Evolutionary conservation across 1,140 invertebrate genomes (phyloP).

Genomic region (Hypothenemus hampei): DNA sequence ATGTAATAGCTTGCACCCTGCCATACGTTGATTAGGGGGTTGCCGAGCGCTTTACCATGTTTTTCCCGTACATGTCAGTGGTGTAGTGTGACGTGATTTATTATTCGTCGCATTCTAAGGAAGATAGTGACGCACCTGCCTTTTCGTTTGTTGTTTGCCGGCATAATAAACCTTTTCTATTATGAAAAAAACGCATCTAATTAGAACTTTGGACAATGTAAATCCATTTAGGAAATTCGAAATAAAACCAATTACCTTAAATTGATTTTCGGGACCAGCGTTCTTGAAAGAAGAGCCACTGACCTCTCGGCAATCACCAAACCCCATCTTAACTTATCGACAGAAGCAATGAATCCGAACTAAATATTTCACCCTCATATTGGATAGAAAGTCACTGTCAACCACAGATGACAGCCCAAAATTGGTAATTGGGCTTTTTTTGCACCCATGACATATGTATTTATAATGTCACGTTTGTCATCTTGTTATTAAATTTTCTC

Average conservation of each 20-base stretch:
- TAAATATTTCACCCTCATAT: conserved; percentile 30
- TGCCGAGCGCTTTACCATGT: conserved; percentile 23
- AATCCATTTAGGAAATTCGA: background rate
- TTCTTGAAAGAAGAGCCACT: background rate
- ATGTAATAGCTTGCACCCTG: conserved; percentile 26
- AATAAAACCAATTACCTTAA: background rate
- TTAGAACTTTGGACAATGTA: background rate
- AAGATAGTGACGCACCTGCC: conserved; percentile 16
- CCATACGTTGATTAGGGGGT: conserved; percentile 27
- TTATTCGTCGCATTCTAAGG: conserved; percentile 9
- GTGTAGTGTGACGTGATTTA: conserved; percentile 13
- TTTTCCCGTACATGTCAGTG: conserved; percentile 22
- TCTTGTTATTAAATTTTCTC: too few species aligned
- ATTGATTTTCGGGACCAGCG: background rate
- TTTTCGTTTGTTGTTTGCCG: conserved; percentile 1
- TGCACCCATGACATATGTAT: conserved; percentile 27
- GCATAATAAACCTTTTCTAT: background rate
- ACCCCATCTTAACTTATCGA: conserved; percentile 20
- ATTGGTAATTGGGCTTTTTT: conserved; percentile 31
- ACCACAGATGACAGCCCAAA: conserved; percentile 28
- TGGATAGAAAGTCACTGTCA: conserved; percentile 27
- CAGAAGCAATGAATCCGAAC: conserved; percentile 30
- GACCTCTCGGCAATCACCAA: background rate
- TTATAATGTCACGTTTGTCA: conserved; percentile 25
- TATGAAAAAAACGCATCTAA: background rate